Evolutionary conservation across 2,797 vertebrate genomes (phyloP).

Genomic region (Urophycis tenuis): DNA sequence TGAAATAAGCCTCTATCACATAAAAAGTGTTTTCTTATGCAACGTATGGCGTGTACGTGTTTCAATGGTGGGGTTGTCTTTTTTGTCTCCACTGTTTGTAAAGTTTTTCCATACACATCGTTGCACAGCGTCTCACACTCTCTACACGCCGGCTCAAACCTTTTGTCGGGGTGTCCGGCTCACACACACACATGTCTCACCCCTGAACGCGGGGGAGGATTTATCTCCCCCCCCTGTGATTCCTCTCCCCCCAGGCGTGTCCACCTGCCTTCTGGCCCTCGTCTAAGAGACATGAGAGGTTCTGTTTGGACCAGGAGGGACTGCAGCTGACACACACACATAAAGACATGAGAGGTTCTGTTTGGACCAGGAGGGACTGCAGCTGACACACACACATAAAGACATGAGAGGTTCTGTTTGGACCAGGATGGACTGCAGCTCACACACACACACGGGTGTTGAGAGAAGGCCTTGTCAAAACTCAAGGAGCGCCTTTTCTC

Average conservation of each 20-base stretch:
- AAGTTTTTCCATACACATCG: neutral
- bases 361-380: no score
- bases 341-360: no score
- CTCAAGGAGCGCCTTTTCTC: constrained; percentile 71
- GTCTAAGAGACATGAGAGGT: no score
- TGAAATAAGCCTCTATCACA: constrained; percentile 16
- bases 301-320: no score
- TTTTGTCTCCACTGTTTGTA: constrained; percentile 34
- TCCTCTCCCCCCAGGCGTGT: no score
- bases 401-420: constrained; percentile 99
- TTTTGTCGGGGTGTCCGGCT: constrained; percentile 65
- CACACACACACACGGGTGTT: constrained; percentile 83
- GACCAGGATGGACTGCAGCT: constrained; percentile 75
- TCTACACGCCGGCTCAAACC: constrained; percentile 66
- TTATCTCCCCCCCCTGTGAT: no score
- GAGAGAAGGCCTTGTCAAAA: constrained; percentile 91
- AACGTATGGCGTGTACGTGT: neutral
- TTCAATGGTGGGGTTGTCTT: constrained; percentile 42
- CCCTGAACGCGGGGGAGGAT: no score
- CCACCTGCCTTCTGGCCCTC: no score
- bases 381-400: no score
- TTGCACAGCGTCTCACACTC: constrained; percentile 22
- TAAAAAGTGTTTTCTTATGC: constrained; percentile 1
- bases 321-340: no score
- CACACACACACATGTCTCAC: constrained; percentile 37